Base-by-base conservation (phyloP, 1,140 invertebrate genomes). In the Psilanteris sp. region DNA sequence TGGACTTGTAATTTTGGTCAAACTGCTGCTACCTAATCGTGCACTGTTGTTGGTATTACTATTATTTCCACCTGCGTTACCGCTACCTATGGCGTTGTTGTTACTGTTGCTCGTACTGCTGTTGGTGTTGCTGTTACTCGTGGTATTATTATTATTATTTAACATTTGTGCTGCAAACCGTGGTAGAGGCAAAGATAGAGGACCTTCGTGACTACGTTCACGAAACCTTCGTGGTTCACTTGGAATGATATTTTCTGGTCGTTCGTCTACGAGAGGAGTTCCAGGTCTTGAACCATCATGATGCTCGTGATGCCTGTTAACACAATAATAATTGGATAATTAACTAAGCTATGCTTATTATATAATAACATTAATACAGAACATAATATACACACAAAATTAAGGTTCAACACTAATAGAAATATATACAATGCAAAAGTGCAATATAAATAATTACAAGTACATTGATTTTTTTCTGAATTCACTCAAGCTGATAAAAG, bases 181-280 rank as follows among this genome's bases (percentile, higher is more conserved):
- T 1, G 96, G 95, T 64, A 97, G 86, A 2, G 95, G 95, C 52
- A 97, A 83, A 61, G 93, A 93, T 73, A 96, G 89, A 2, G 95
- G 93, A 15, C 90, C 90, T 27, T 92, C 91, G 48, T 90, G 88
- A 57, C 90, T 91, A 7, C 92, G 90, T 36, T 92, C 91, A 9
- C 91, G 87, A 79, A 92, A 91, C 9, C 92, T 91, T 16, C 94
- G 89, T 4, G 93, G 93, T 77, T 95, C 94, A 27, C 90, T 90
- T 1, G 93, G 94, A 52, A 91, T 85, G 32, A 92, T 85, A 75
- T 93, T 93, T 79, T 95, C 94, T 0, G 94, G 94, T 24, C 93
- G 88, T 79, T 96, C 95, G 85, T 96, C 95, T 71, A 94, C 94
- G 10, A 96, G 86, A 5, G 95, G 95, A 3, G 95, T 96, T 5